Base-by-base conservation (phyloP, 2,113 vertebrate genomes). In the Redunca redunca region DNA sequence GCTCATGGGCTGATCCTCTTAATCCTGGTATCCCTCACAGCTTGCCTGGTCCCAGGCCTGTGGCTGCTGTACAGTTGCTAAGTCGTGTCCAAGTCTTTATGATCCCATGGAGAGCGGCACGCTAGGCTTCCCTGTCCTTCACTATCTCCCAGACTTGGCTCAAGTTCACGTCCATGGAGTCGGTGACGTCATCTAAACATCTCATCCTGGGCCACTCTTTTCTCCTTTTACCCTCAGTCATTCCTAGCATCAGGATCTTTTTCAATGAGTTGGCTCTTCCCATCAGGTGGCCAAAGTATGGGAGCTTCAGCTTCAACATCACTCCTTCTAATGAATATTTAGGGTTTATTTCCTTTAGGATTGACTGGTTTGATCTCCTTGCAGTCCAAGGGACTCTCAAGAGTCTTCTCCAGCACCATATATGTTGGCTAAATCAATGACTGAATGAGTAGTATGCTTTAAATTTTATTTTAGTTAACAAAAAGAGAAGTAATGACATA, bases 101-200 rank as follows among this genome's bases (percentile, higher is more conserved):
- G 40, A 43, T 43, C 40, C 40, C 71, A 77, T 7, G 12, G 21
- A 77, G 40, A 21, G 19, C 1, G 1, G 71, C 40, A 43, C 3
- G 23, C 71, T 26, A 43, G 71, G 71, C 23, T 26, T 77, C 40
- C 71, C 71, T 43, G 12, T 26, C 71, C 71, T 26, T 43, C 12
- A 77, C 40, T 26, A 7, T 77, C 40, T 43, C 21, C 40, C 71
- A 26, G 71, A 77, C 11, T 77, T 43, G 26, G 40, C 40, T 26
- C 71, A 77, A 43, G 40, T 14, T 77, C 71, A 77, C 26, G 40
- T 43, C 71, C 71, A 13, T 77, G 21, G 71, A 77, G 71, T 43
- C 0, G 0, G 12, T 77, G 71, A 43, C 14, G 2, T 14, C 40
- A 43, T 77, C 12, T 25, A 43, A 77, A 25, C 21, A 26, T 26